A percentile compares a stretch with the other conserved stretches of the same genome.
These are phyloP conservation scores for Oscheius sp. DNA, from an alignment of 2,888 invertebrate species.

Conservation along the genomic window DNA sequence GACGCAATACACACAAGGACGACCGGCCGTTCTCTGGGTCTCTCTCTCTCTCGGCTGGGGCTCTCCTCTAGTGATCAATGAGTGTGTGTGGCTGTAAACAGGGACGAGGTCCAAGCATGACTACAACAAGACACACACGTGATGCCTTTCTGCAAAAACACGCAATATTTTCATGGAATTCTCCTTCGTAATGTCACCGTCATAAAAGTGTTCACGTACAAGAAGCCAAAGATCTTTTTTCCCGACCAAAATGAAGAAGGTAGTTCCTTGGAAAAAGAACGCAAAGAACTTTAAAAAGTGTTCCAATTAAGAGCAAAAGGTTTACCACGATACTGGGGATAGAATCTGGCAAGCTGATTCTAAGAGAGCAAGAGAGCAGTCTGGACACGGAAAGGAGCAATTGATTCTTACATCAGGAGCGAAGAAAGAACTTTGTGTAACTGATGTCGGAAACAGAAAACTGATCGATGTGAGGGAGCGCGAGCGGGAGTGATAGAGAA, in stretches of 20 bases:
- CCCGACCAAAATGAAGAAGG: not conserved
- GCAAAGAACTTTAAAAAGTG: no score
- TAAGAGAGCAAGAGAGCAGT: not conserved
- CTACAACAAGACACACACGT: conserved; percentile 23
- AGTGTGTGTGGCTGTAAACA: conserved; percentile 23
- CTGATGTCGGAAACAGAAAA: not conserved
- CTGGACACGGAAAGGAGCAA: not conserved
- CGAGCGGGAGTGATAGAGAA: conserved; percentile 1
- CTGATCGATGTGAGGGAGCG: conserved; percentile 4
- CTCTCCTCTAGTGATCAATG: conserved; percentile 13
- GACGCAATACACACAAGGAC: no score
- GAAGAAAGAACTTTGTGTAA: no score
- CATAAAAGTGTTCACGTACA: no score
- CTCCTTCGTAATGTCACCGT: no score
- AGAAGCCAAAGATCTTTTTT: no score
- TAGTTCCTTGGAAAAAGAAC: not conserved
- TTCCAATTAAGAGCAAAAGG: no score
- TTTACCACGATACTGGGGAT: no score
- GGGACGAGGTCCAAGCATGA: conserved; percentile 33
- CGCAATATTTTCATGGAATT: no score
- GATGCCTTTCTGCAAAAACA: conserved; percentile 16
- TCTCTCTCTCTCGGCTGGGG: not conserved
- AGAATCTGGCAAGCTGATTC: not conserved
- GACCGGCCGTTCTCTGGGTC: conserved; percentile 25
- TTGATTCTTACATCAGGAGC: no score